Conservation (phyloP, 64 coral and sea anemone genomes). For the Actinia tenebrosa region DNA sequence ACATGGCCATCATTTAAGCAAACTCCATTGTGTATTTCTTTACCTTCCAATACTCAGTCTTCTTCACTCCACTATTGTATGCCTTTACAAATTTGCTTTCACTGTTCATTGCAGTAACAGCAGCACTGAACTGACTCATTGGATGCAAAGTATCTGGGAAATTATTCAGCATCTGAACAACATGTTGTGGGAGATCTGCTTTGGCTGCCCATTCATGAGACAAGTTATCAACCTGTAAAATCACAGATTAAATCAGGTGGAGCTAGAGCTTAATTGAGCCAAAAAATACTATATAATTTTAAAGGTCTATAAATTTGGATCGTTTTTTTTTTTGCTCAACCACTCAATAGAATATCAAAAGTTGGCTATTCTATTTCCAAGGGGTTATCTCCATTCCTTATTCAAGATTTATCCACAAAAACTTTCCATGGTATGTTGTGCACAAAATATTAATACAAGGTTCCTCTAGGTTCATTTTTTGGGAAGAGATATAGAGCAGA, state of each 20-base stretch:
- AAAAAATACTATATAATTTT: no score
- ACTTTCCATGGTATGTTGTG: no score
- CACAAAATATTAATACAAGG: no score
- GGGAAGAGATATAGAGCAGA: no score
- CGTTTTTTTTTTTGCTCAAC: no score
- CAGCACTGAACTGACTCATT: slow-evolving; percentile 98
- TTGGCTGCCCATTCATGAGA: slow-evolving; percentile 94
- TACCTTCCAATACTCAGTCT: slow-evolving; percentile 86
- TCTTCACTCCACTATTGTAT: slow-evolving; percentile 63
- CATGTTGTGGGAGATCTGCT: slow-evolving; percentile 94
- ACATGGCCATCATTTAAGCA: not conserved
- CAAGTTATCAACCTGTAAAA: slow-evolving; percentile 75
- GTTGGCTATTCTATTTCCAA: no score
- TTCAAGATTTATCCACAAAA: no score
- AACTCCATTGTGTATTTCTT: not conserved
- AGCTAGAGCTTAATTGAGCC: not conserved
- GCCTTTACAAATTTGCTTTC: slow-evolving; percentile 95
- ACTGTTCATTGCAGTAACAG: slow-evolving; percentile 95
- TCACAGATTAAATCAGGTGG: not conserved
- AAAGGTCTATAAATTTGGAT: no score
- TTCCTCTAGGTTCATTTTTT: no score
- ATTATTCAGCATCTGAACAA: slow-evolving; percentile 97
- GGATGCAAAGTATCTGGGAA: slow-evolving; percentile 95
- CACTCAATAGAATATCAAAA: no score
- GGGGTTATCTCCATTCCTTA: no score